Evolutionary conservation across 1,140 invertebrate genomes (phyloP), one percentile per base, ranked within the genome.

Genomic region (Drosophila cardini): DNA sequence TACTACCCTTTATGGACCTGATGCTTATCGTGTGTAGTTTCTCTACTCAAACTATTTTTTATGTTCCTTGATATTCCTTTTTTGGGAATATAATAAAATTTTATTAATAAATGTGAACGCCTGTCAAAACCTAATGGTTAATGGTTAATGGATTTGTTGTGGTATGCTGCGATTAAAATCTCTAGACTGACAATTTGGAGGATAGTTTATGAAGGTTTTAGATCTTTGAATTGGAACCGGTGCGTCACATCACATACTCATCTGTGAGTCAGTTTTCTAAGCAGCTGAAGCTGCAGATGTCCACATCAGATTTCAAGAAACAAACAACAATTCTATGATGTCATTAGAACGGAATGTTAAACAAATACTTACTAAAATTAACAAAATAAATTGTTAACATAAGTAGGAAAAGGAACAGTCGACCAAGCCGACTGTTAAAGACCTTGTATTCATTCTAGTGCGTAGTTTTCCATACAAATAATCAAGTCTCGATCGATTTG

Each of bases 61-160:
- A 32, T 46, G 56, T 65, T 48, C 63, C 65, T 72, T 55, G 62
- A 40, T 58, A 36, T 80, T 58, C 69, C 53, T 73, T 72, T 63
- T 46, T 53, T 56, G 42, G 63, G 75, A 76, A 73, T 61, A 81
- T 86, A 76, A 86, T 82, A 81, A 78, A 76, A 64, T 80, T 86
- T 81, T 86, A 85, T 86, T 86, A 86, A 86, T 86, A 86, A 86
- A 78, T 40, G 48, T 82, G 45, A 60, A 58, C 40, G 71, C 34
- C 82, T 81, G 82, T 84, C 80, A 86, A 78, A 81, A 76, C 78
- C 82, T 86, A 86, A 86, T 86, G 78, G 82, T 72, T 52, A 52
- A 52, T 52, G 48, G 48, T 32, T 52, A 78, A 26, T 26, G 21
- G 21, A 26, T 81, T 67, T 48, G 40, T 55, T 34, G 34, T 46